Evolutionary conservation across 2,113 vertebrate species (phyloP).

Genomic region (Laticauda laticaudata): DNA sequence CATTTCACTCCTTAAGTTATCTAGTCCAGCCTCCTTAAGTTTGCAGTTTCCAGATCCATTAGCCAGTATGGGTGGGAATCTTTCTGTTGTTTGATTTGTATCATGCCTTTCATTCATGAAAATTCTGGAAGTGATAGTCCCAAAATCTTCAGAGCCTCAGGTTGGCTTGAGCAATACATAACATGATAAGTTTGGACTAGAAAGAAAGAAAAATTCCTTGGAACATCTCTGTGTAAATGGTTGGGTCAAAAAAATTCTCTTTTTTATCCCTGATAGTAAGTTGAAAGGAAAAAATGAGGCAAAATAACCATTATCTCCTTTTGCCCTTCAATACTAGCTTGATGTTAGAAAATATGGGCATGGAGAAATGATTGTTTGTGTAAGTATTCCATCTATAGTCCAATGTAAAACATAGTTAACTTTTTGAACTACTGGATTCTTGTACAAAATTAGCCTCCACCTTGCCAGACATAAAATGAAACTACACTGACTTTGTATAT

Average conservation of each 20-base stretch:
- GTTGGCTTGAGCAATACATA: neutral
- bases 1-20: conserved; percentile 1
- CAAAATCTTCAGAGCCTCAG: neutral
- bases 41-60: neutral
- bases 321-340: neutral
- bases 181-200: neutral
- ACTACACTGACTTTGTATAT: neutral
- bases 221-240: neutral
- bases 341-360: neutral
- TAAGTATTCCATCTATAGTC: neutral
- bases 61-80: neutral
- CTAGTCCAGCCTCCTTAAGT: neutral
- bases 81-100: neutral
- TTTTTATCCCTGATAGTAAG: conserved; percentile 35
- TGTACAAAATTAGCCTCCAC: neutral
- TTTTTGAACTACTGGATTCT: neutral
- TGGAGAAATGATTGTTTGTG: neutral
- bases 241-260: conserved; percentile 29
- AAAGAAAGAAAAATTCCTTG: conserved; percentile 12
- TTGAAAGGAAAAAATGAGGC: conserved; percentile 2
- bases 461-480: neutral
- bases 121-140: neutral
- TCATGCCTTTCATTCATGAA: neutral
- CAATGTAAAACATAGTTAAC: too few relatives aligned
- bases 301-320: neutral